Percentiles rank a stretch among this genome's conserved stretches.
These are phyloP conservation scores for Drosophila incognita DNA, from an alignment of 2,888 invertebrate species.

Conservation along the genomic window DNA sequence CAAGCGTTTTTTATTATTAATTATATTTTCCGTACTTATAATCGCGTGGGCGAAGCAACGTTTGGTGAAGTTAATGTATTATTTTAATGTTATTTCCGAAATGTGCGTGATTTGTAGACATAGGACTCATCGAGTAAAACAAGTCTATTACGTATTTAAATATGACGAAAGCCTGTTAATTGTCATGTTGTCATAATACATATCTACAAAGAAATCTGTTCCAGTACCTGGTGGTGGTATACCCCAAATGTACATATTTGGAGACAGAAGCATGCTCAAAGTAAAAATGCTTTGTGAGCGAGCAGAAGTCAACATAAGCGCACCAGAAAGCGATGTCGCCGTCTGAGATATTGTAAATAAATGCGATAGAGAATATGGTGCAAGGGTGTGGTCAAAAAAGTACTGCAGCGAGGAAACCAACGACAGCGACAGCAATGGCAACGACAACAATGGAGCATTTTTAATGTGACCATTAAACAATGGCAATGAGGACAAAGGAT, in stretches of 20 bases:
- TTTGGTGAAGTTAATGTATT: slow-evolving; percentile 77
- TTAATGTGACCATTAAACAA: slow-evolving; percentile 81
- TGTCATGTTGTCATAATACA: not conserved
- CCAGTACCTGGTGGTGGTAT: not conserved
- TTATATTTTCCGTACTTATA: slow-evolving; percentile 48
- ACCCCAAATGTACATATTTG: slow-evolving; percentile 5
- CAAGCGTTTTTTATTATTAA: slow-evolving; percentile 35
- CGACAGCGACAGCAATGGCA: slow-evolving; percentile 28
- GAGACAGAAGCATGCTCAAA: not conserved
- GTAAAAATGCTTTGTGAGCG: slow-evolving; percentile 31
- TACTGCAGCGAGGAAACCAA: slow-evolving; percentile 40
- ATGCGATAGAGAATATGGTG: slow-evolving; percentile 62
- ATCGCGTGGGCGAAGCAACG: slow-evolving; percentile 63
- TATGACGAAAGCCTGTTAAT: not conserved
- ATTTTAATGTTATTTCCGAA: slow-evolving; percentile 74
- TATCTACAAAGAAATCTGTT: slow-evolving; percentile 5
- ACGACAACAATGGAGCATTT: slow-evolving; percentile 75
- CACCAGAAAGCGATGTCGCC: slow-evolving; percentile 32
- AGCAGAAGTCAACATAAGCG: slow-evolving; percentile 53
- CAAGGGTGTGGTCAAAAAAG: slow-evolving; percentile 63
- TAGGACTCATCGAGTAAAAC: slow-evolving; percentile 8
- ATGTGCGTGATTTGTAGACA: slow-evolving; percentile 67
- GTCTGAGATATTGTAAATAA: slow-evolving; percentile 40
- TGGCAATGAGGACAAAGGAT: slow-evolving; percentile 74
- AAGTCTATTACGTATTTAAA: slow-evolving; percentile 6